Evolutionary conservation across 1,140 invertebrate species (phyloP), one percentile per base, ranked within the genome.

Genomic region (Brachionus paranguensis): DNA sequence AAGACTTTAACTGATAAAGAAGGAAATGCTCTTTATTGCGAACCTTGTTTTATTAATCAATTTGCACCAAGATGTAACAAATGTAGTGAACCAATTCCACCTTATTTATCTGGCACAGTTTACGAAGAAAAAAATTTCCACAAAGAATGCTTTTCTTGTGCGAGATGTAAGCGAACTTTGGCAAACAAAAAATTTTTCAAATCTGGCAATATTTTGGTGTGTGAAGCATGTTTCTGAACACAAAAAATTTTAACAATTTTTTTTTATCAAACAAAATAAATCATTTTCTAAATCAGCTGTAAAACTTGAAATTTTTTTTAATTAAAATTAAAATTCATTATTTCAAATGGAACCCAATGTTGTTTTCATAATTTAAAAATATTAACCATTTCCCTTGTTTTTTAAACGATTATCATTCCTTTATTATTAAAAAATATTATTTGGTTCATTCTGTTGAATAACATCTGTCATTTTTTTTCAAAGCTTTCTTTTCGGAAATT

Each of bases 81-180:
- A 79, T 79, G 76, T 41, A 64, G 41, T 41, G 76, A 79, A 37
- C 43, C 45, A 6, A 79, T 79, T 53, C 20, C 76, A 55, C 76
- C 76, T 20, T 64, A 79, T 79, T 17, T 55, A 5, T 24, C 76
- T 8, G 55, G 76, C 11, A 53, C 76, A 12, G 20, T 79, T 27
- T 79, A 79, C 41, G 76, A 79, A 41, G 50, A 79, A n/a, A 55
- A 79, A 64, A 79, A 79, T 27, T 79, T 17, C 20, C 76, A 79
- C n/a, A 79, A 79, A 55, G 76, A 79, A 55, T 79, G 76, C 45
- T 64, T 79, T 55, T 20, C 76, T 17, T 79, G 76, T 55, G 76
- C 76, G 14, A 79, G 76, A 33, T 79, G 76, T 20, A 79, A 79
- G 50, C 24, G 20, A 79, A 53, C 45, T 79, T 17, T 79, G 10